Evolutionary conservation across 2,888 invertebrate genomes (phyloP), one percentile per base, ranked within the genome.

Genomic region (Coelogynopora nodosa): DNA sequence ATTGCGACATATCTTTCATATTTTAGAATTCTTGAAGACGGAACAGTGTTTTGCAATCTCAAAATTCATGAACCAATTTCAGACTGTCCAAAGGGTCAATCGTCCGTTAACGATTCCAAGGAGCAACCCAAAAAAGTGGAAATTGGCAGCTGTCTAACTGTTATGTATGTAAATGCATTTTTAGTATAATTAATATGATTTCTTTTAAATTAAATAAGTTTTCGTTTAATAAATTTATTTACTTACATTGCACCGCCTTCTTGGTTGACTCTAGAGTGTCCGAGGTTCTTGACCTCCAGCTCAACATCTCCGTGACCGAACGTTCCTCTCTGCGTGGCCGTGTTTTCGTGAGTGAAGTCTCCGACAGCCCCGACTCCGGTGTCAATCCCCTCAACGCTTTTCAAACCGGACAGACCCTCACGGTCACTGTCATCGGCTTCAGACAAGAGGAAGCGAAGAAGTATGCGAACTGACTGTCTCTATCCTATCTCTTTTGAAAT

Each of bases 1-100:
- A n/a, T n/a, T 49, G 49, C 18, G 5, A 10, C 49, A 13, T 26
- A 18, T 0, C 31, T 49, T 0, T 87, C 27, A 0, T 85, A 0
- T 87, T 86, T 67, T 85, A 88, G 88, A 67, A 31, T 88, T 67
- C 87, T 88, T 27, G 87, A 85, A 0, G 86, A 86, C 74, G n/a
- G 85, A 84, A 10, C 84, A 49, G 49, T 49, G 18, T 49, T 49
- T 49, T 49, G 49, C 18, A 49, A 49, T 49, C 49, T 49, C 5
- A 49, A 49, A 49, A 49, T 49, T 49, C 49, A 49, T 18, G 49
- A 49, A 49, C 49, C 49, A 18, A 49, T 49, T 49, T 5, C 5
- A 18, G 49, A 49, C 5, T n/a, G n/a, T n/a, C 5, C 18, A 49
- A 49, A 18, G 5, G 5, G 5, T 18, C 5, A 49, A 18, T 49